These are phyloP conservation scores for Rana temporaria DNA, from an alignment of 2,113 vertebrate genomes.

Conservation along the genomic window DNA sequence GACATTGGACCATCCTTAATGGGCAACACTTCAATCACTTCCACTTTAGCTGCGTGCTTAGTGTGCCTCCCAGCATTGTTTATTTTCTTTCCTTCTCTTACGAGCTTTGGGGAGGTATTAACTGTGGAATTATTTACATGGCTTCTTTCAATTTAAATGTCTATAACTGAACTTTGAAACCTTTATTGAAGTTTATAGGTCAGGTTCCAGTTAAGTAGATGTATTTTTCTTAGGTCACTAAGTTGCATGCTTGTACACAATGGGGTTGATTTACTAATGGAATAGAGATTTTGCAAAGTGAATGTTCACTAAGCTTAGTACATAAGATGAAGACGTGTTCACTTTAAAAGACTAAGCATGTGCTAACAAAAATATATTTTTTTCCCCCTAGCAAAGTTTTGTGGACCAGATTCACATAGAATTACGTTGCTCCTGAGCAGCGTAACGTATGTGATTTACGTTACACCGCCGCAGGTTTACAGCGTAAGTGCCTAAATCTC, in stretches of 20 bases:
- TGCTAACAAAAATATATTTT: no score
- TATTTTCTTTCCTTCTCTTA: slow-evolving; percentile 26
- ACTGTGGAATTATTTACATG: slow-evolving; percentile 46
- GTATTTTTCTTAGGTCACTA: neutral
- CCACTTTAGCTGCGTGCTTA: slow-evolving; percentile 48
- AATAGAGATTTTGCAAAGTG: no score
- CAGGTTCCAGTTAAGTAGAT: neutral
- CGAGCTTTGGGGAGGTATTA: slow-evolving; percentile 44
- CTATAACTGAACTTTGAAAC: slow-evolving; percentile 6
- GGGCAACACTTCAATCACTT: slow-evolving; percentile 58
- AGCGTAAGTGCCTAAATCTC: no score
- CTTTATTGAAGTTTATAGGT: slow-evolving; percentile 34
- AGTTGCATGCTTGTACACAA: neutral
- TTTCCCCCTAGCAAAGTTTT: no score
- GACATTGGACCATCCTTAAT: slow-evolving; percentile 45
- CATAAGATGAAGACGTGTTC: no score
- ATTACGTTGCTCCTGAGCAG: no score
- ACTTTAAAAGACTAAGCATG: no score
- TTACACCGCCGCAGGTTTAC: no score
- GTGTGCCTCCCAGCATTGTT: slow-evolving; percentile 41
- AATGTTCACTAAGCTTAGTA: no score
- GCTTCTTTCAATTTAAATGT: slow-evolving; percentile 29
- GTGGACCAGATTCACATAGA: no score
- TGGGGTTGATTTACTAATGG: no score
- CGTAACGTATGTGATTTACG: no score